Base-by-base conservation (phyloP, 37 sponge, comb jelly and placozoan genomes). In the Amphimedon queenslandica region DNA sequence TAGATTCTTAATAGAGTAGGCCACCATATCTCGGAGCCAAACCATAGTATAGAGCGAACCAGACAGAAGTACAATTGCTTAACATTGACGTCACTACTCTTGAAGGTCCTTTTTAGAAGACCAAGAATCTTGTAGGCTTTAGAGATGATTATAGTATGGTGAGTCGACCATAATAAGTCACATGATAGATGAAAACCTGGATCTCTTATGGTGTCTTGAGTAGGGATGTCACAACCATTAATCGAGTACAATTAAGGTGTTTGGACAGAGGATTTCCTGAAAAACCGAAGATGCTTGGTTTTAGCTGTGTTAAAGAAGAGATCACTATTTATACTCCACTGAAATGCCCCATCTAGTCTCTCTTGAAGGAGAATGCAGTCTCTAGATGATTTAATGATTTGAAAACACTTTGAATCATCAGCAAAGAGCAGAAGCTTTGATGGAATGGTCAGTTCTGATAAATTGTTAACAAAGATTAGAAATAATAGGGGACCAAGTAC, bases 101-200 rank as follows among this genome's bases (percentile, higher is more conserved):
- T 34, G 25, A 70, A 70, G 4, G 6, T 11, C n/a, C n/a, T n/a
- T n/a, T n/a, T n/a, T n/a, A n/a, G n/a, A n/a, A n/a, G n/a, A n/a
- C n/a, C n/a, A n/a, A n/a, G n/a, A n/a, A n/a, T n/a, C n/a, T n/a
- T n/a, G n/a, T n/a, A n/a, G n/a, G n/a, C n/a, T n/a, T n/a, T 40
- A 6, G 10, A 4, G 29, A 41, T 23, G 34, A 70, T 67, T 31
- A 37, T 13, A 23, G 13, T 18, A 10, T n/a, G 39, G n/a, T 67
- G 69, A 67, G 38, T 13, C 16, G 10, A 38, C 69, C 69, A 67
- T 16, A n/a, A n/a, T 24, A 67, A 33, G 11, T 67, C 68, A 4
- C 23, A 28, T 18, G 68, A 67, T 11, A 63, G 25, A 21, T 27
- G 11, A 29, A 63, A 24, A 25, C 65, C 28, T n/a, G 25, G 65